These are phyloP conservation scores for Uloborus diversus DNA, from an alignment of 1,140 invertebrate genomes.

Conservation along the genomic window DNA sequence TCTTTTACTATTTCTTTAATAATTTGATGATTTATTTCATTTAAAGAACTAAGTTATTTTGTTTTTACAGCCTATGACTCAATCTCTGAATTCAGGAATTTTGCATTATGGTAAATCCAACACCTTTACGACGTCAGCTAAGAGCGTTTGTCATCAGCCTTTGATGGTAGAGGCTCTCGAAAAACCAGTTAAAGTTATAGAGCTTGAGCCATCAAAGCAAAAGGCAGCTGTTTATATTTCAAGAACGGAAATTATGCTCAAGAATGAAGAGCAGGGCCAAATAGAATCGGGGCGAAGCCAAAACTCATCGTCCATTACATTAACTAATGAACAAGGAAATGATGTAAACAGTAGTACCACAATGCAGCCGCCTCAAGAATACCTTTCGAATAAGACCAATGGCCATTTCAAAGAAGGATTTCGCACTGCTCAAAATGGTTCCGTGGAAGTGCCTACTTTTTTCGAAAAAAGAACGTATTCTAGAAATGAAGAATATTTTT, in stretches of 20 bases:
- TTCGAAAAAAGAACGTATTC: too few species aligned
- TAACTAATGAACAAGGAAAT: neutral
- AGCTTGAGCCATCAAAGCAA: neutral
- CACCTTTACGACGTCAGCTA: slow-evolving; percentile 21
- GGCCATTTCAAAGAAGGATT: neutral
- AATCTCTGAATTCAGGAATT: neutral
- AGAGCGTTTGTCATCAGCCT: slow-evolving; percentile 19
- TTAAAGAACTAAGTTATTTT: neutral
- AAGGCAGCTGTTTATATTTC: slow-evolving; percentile 37
- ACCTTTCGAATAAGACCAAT: too few species aligned
- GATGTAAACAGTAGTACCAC: neutral
- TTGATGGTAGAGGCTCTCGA: slow-evolving; percentile 31
- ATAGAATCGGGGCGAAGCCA: neutral
- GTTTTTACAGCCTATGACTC: neutral
- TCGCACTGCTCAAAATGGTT: too few species aligned
- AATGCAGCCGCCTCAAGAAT: too few species aligned
- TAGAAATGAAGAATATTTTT: too few species aligned
- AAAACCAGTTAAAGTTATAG: neutral
- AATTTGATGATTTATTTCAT: neutral
- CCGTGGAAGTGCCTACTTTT: too few species aligned
- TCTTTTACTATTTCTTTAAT: too few species aligned
- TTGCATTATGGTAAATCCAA: slow-evolving; percentile 6
- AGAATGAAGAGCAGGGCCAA: neutral
- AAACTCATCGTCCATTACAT: neutral
- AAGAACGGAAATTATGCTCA: slow-evolving; percentile 29